Percentiles rank a stretch among this genome's conserved stretches.
Evolutionary conservation across 2,113 vertebrate species (phyloP).

Genomic region (Carollia perspicillata): DNA sequence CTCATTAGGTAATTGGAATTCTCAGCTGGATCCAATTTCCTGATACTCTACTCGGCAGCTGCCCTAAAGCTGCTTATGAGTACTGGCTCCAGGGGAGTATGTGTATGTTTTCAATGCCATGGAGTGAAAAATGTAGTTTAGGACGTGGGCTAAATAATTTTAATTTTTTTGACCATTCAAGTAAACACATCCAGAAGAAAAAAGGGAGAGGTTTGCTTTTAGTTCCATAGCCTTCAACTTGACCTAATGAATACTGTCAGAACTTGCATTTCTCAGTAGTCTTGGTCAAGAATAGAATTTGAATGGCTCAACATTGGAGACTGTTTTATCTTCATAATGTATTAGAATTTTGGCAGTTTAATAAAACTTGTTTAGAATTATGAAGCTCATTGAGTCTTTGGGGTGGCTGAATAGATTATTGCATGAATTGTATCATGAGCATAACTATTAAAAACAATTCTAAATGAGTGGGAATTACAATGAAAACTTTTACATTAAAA

Average conservation of each 20-base stretch:
- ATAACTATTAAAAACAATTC: background rate
- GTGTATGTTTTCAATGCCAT: slow-evolving; percentile 48
- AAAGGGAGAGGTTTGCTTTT: background rate
- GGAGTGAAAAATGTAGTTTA: slow-evolving; percentile 72
- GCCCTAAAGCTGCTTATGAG: slow-evolving; percentile 53
- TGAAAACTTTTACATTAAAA: background rate
- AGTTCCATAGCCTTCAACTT: background rate
- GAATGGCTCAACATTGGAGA: background rate
- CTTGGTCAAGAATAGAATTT: background rate
- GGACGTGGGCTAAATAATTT: slow-evolving; percentile 60
- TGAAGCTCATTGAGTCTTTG: background rate
- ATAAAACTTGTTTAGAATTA: background rate
- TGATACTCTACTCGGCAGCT: slow-evolving; percentile 66
- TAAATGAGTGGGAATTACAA: slow-evolving; percentile 12
- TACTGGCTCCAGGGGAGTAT: slow-evolving; percentile 58
- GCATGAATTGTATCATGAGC: background rate
- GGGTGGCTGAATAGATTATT: background rate
- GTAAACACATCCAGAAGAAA: slow-evolving; percentile 8
- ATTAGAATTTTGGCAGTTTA: background rate
- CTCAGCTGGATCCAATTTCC: slow-evolving; percentile 72
- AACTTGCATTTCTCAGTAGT: background rate
- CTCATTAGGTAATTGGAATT: slow-evolving; percentile 68
- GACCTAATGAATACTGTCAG: background rate
- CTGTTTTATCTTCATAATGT: background rate
- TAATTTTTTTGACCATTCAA: slow-evolving; percentile 19